These are phyloP conservation scores for Melanostoma mellinum DNA, from an alignment of 2,888 invertebrate species.

Conservation along the genomic window DNA sequence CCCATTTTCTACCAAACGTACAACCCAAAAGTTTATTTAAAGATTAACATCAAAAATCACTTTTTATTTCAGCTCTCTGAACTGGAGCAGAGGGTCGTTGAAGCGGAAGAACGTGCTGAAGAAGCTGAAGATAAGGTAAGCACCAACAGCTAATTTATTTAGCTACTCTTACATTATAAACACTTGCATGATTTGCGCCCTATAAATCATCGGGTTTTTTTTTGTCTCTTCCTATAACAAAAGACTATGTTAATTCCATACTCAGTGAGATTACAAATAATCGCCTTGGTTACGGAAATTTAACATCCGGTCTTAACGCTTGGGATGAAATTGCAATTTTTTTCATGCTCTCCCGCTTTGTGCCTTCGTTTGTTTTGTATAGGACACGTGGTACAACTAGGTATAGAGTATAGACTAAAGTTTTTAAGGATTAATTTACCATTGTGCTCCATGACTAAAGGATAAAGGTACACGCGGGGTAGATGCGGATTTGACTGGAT, in stretches of 20 bases:
- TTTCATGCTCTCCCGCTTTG: constrained; percentile 13
- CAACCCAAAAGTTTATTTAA: not conserved
- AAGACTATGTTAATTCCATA: constrained; percentile 43
- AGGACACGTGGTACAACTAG: constrained; percentile 38
- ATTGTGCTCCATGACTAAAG: constrained; percentile 26
- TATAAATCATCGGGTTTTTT: constrained; percentile 36
- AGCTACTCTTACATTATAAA: not conserved
- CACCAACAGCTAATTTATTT: constrained; percentile 45
- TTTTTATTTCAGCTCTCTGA: constrained; percentile 90
- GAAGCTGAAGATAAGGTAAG: constrained; percentile 97
- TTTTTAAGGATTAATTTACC: constrained; percentile 29
- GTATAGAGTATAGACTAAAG: constrained; percentile 13
- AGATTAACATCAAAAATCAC: constrained; percentile 26
- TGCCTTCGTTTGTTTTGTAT: constrained; percentile 6
- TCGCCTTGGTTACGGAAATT: constrained; percentile 54
- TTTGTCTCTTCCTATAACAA: not conserved
- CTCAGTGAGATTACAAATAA: constrained; percentile 52
- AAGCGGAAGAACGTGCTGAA: constrained; percentile 95
- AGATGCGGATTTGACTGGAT: constrained; percentile 15
- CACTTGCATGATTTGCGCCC: constrained; percentile 24
- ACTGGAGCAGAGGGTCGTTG: constrained; percentile 95
- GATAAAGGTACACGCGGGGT: not conserved
- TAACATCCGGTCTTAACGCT: constrained; percentile 37
- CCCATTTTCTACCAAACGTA: too few relatives aligned
- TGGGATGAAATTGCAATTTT: constrained; percentile 27